These are phyloP conservation scores for Arenaria interpres DNA, from an alignment of 2,113 vertebrate genomes.

Conservation along the genomic window DNA sequence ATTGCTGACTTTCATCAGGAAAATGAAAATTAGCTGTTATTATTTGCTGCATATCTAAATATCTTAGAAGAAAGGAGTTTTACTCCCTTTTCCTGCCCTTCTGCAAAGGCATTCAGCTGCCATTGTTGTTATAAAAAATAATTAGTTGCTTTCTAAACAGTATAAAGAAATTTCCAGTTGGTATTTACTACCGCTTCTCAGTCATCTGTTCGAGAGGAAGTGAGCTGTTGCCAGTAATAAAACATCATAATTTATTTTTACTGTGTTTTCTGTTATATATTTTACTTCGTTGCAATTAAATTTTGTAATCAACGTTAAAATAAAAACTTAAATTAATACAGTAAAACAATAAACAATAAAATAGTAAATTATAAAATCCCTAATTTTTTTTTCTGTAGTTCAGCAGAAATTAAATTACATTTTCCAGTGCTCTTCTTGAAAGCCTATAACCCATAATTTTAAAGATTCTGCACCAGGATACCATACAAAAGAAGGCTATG, in stretches of 20 bases:
- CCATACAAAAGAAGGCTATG: background rate
- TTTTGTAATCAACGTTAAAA: background rate
- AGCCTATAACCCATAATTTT: background rate
- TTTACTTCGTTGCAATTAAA: background rate
- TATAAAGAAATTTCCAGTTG: background rate
- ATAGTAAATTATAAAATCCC: background rate
- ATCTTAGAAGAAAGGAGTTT: conserved; percentile 9
- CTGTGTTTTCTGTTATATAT: background rate
- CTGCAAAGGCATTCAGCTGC: background rate
- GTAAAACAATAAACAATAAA: background rate
- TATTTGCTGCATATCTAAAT: conserved; percentile 21
- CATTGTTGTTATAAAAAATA: background rate
- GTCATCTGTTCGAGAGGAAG: background rate
- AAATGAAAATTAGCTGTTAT: conserved; percentile 22
- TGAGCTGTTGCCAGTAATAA: background rate
- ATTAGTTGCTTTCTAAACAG: background rate
- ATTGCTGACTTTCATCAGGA: conserved; percentile 4
- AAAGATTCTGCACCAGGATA: background rate
- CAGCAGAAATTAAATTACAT: background rate
- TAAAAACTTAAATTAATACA: background rate
- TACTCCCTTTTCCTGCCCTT: background rate
- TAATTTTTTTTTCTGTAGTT: background rate
- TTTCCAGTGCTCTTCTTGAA: background rate
- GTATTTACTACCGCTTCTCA: background rate
- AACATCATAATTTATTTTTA: background rate